Percentiles rank a stretch among this genome's conserved stretches.
Conservation (phyloP, 1,140 invertebrate genomes). For the Brachionus asplanchnoidis region DNA sequence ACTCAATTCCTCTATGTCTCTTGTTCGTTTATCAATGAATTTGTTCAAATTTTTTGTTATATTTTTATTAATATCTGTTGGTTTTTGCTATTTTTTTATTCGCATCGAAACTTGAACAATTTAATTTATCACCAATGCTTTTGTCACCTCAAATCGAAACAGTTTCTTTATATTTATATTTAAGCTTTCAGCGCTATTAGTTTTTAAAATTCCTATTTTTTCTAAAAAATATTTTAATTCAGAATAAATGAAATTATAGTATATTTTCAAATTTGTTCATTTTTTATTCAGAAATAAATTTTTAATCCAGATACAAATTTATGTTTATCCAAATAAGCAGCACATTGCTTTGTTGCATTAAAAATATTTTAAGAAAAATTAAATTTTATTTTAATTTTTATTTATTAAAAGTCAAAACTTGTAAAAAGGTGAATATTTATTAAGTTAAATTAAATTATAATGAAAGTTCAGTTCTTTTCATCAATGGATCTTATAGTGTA, state of each 20-base stretch:
- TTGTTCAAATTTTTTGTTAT: conserved; percentile 7
- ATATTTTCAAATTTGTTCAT: not conserved
- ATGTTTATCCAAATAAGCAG: not conserved
- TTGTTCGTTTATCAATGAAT: not conserved
- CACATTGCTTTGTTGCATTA: not conserved
- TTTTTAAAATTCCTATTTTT: not conserved
- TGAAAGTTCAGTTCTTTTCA: too few species aligned
- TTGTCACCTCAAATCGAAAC: not conserved
- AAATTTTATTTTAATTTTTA: too few species aligned
- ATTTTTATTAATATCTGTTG: not conserved
- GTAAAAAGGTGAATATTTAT: too few species aligned
- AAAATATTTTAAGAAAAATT: too few species aligned
- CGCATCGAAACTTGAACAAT: not conserved
- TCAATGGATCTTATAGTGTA: too few species aligned
- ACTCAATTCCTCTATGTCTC: not conserved
- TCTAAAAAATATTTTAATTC: not conserved
- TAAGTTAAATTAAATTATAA: too few species aligned
- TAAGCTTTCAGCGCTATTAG: not conserved
- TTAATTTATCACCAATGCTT: not conserved
- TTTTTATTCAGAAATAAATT: not conserved
- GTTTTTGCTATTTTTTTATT: conserved; percentile 26
- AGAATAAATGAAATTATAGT: not conserved
- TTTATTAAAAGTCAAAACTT: too few species aligned
- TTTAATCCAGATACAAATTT: not conserved
- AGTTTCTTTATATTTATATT: not conserved